These are phyloP conservation scores for Umimayanthus chanpuru DNA, from an alignment of 92 coral and sea anemone genomes.

Conservation along the genomic window DNA sequence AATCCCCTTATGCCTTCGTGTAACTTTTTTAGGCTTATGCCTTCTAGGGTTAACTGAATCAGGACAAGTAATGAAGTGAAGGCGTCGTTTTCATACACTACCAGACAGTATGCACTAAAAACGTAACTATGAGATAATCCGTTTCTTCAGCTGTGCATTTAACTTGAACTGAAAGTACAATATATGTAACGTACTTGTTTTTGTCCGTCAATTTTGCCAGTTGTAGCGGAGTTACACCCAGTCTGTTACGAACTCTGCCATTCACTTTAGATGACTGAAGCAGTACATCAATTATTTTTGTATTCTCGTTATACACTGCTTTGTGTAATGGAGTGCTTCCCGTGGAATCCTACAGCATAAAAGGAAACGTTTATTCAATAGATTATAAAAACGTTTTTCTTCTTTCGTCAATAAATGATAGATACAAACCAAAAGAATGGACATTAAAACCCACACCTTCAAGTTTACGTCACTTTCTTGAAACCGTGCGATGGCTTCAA, in stretches of 20 bases:
- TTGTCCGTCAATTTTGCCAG: background rate
- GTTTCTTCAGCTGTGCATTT: too few relatives aligned
- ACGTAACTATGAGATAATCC: too few relatives aligned
- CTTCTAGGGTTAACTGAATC: too few relatives aligned
- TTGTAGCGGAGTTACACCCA: background rate
- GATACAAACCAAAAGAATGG: too few relatives aligned
- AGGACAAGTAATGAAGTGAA: too few relatives aligned
- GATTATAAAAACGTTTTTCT: too few relatives aligned
- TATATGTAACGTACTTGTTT: background rate
- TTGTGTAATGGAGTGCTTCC: background rate
- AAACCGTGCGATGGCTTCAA: background rate
- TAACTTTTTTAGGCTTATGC: too few relatives aligned
- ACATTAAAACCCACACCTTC: background rate
- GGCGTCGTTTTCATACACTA: too few relatives aligned
- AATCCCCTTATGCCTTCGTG: too few relatives aligned
- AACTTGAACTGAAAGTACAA: too few relatives aligned
- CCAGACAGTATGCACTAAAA: too few relatives aligned
- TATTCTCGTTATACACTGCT: conserved; percentile 1
- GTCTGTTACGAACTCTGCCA: background rate
- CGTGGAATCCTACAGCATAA: background rate
- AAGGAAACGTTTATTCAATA: background rate
- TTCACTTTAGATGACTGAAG: background rate
- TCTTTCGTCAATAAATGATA: too few relatives aligned
- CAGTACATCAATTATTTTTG: background rate
- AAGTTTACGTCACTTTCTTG: background rate